Conservation (phyloP, 2,113 vertebrate species). For the Notothenia coriiceps region DNA sequence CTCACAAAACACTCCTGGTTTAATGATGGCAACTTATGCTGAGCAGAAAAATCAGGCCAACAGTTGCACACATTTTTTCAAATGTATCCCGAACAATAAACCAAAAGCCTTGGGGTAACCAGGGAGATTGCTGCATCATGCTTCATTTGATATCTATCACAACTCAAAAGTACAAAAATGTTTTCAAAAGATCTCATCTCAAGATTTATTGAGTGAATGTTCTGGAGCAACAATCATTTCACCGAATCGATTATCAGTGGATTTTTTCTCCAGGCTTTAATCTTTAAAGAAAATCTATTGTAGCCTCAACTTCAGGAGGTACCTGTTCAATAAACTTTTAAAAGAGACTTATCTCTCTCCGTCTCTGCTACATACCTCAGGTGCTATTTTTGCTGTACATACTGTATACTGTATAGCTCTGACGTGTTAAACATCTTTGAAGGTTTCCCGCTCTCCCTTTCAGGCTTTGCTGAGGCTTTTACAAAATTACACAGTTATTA, state of each 20-base stretch:
- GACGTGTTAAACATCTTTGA: constrained; percentile 22
- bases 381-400: constrained; percentile 3
- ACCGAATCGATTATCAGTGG: not conserved
- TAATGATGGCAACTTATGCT: not conserved
- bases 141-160: too few relatives aligned
- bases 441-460: constrained; percentile 2
- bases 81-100: not conserved
- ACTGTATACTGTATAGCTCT: not conserved
- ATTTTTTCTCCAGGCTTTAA: not conserved
- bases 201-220: too few relatives aligned
- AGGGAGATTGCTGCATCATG: too few relatives aligned
- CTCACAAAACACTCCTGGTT: not conserved
- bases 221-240: too few relatives aligned
- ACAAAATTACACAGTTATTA: not conserved
- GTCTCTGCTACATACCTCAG: constrained; percentile 26
- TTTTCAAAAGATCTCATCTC: too few relatives aligned
- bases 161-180: too few relatives aligned
- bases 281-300: not conserved
- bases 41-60: not conserved
- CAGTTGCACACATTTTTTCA: not conserved
- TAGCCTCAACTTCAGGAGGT: not conserved
- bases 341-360: constrained; percentile 8
- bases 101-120: not conserved
- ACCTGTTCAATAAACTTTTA: not conserved
- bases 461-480: constrained; percentile 10